Conservation (phyloP, 2,113 vertebrate species). For the Piprites chloris region DNA sequence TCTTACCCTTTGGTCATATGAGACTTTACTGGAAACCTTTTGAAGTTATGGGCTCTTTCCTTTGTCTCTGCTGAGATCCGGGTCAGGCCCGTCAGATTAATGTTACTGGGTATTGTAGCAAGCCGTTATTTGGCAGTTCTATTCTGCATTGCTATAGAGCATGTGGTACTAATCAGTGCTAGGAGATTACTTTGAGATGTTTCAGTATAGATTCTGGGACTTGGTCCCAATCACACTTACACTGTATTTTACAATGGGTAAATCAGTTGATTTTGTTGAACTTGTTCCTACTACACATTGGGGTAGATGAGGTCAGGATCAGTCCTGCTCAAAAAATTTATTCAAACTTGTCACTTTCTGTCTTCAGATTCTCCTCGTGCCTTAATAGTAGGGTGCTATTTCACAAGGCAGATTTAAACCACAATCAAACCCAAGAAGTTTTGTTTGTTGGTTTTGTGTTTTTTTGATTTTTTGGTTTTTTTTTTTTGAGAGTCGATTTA, state of each 20-base stretch:
- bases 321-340: background rate
- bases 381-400: background rate
- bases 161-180: conserved; percentile 61
- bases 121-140: conserved; percentile 8
- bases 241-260: conserved; percentile 27
- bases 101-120: conserved; percentile 10
- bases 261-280: conserved; percentile 34
- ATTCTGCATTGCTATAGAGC: conserved; percentile 24
- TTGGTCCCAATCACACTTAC: conserved; percentile 32
- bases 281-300: background rate
- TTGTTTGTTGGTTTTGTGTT: too few species aligned
- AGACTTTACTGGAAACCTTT: background rate
- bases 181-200: conserved; percentile 57
- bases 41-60: conserved; percentile 24
- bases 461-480: background rate
- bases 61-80: background rate
- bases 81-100: conserved; percentile 6
- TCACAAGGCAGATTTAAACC: background rate
- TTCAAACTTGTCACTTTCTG: background rate
- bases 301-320: conserved; percentile 19
- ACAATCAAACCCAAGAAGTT: background rate
- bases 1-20: conserved; percentile 21
- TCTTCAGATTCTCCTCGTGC: background rate
- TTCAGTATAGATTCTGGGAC: conserved; percentile 24
- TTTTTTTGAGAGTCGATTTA: background rate